Conservation (phyloP, 53 echinoderm and acorn worm genomes). For the Holothuria leucospilota region DNA sequence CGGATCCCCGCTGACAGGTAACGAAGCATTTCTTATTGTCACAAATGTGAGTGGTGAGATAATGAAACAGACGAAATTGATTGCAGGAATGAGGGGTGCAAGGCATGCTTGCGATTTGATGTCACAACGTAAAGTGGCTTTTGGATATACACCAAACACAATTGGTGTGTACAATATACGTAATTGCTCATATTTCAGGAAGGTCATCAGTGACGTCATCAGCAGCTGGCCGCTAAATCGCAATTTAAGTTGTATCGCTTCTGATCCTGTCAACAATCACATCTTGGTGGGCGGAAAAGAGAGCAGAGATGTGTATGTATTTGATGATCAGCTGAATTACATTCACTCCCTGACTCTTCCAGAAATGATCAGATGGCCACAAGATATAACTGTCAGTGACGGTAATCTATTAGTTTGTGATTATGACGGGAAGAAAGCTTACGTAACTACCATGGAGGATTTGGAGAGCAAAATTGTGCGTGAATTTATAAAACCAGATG, state of each 20-base stretch:
- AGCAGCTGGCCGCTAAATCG: not conserved
- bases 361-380: not conserved
- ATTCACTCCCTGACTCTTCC: too few relatives aligned
- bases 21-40: not conserved
- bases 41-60: not conserved
- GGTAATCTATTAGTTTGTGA: slow-evolving; percentile 5
- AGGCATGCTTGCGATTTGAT: not conserved
- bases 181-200: not conserved
- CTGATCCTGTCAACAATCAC: slow-evolving; percentile 13
- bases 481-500: not conserved
- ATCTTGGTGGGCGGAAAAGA: not conserved
- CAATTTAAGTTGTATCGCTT: not conserved
- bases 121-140: not conserved
- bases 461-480: not conserved
- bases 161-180: not conserved
- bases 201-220: not conserved
- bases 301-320: not conserved
- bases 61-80: not conserved
- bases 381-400: not conserved
- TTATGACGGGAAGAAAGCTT: not conserved
- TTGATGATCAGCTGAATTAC: too few relatives aligned
- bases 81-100: not conserved
- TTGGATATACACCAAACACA: not conserved
- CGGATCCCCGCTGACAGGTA: not conserved
- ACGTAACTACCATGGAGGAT: not conserved